Evolutionary conservation across 2,888 invertebrate species (phyloP).

Genomic region (Eumerus sabulonum): DNA sequence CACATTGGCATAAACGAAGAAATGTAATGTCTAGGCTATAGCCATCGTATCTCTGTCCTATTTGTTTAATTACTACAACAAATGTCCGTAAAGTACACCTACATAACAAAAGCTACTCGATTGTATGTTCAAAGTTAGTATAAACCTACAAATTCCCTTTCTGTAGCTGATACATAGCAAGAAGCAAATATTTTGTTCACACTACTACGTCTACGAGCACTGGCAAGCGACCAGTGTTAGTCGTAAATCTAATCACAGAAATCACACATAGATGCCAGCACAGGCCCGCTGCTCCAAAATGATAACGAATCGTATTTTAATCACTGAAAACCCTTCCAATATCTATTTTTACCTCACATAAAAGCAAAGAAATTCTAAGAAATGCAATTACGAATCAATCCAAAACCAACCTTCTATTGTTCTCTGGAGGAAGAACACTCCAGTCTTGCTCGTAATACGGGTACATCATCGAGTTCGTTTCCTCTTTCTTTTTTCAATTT

Average conservation of each 20-base stretch:
- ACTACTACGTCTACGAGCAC: not conserved
- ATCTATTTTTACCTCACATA: slow-evolving; percentile 2
- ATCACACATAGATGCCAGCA: slow-evolving; percentile 47
- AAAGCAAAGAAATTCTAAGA: slow-evolving; percentile 29
- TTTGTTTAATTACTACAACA: too few species aligned
- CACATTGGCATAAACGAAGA: too few species aligned
- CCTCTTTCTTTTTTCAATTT: slow-evolving; percentile 12
- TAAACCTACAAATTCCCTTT: too few species aligned
- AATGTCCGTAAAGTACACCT: too few species aligned
- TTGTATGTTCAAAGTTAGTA: too few species aligned
- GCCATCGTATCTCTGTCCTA: too few species aligned
- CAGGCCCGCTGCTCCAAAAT: slow-evolving; percentile 4
- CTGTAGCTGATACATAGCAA: too few species aligned
- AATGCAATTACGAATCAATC: not conserved
- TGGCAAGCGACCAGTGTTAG: not conserved
- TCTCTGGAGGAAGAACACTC: slow-evolving; percentile 91
- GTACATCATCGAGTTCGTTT: slow-evolving; percentile 72
- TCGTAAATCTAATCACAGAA: slow-evolving; percentile 8
- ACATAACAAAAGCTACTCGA: too few species aligned
- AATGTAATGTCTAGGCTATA: too few species aligned
- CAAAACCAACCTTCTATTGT: slow-evolving; percentile 87
- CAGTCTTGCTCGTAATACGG: slow-evolving; percentile 87
- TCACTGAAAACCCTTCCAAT: slow-evolving; percentile 13
- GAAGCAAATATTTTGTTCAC: slow-evolving; percentile 2
- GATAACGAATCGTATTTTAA: slow-evolving; percentile 37